phyloP scores from a whole-genome alignment of 2,113 vertebrate species.

The Pogona vitticeps region DNA sequence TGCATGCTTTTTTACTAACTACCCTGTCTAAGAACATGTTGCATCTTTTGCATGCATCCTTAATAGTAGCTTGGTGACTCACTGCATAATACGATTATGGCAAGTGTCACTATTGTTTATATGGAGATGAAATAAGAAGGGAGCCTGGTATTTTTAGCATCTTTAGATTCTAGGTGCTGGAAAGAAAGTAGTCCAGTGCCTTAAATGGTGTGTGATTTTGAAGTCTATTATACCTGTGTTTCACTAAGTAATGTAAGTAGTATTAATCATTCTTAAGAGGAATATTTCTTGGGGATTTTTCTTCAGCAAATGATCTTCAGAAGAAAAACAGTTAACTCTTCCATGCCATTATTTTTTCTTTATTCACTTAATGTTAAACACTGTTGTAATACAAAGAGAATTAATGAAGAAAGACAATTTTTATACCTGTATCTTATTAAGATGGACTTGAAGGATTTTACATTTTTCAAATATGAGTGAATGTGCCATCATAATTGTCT shows the following conservation, averaged over 20 bases:
- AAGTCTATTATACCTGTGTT: fast-evolving
- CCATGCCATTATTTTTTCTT: background rate
- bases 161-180: background rate
- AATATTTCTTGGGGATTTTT: background rate
- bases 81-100: background rate
- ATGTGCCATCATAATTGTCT: background rate
- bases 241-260: background rate
- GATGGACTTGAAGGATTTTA: background rate
- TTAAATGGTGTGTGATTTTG: fast-evolving
- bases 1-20: background rate
- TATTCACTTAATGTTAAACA: background rate
- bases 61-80: background rate
- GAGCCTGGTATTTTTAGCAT: background rate
- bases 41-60: background rate
- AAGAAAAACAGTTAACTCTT: background rate
- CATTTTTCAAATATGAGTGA: background rate
- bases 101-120: background rate
- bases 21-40: background rate
- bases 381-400: background rate
- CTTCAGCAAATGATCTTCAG: background rate
- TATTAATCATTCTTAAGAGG: background rate
- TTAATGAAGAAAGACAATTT: background rate
- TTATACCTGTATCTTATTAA: background rate
- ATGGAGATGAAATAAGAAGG: background rate
- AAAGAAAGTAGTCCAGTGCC: background rate